A percentile compares a stretch with the other conserved stretches of the same genome.
Evolutionary conservation across 2,113 vertebrate species (phyloP).

Genomic region (Carassius gibelio): DNA sequence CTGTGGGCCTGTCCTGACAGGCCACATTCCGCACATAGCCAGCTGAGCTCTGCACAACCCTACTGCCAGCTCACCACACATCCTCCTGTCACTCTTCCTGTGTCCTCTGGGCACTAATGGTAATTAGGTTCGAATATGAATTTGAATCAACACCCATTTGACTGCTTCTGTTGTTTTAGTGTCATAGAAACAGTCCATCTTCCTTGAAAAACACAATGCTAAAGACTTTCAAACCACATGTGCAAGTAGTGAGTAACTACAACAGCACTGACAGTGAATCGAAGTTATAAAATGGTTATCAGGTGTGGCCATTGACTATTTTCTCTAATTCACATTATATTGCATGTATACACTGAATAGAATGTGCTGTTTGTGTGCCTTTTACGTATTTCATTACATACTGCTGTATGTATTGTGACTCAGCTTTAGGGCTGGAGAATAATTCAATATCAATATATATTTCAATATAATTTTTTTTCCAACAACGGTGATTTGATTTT

Average conservation of each 20-base stretch:
- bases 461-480: too few species aligned
- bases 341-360: background rate
- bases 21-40: conserved; percentile 72
- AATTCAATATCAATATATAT: too few species aligned
- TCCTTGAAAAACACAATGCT: background rate
- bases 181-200: background rate
- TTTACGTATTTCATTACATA: background rate
- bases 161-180: background rate
- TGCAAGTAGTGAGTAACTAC: background rate
- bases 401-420: background rate
- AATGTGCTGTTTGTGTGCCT: background rate
- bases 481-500: too few species aligned
- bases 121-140: conserved; percentile 5
- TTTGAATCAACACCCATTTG: background rate
- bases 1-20: conserved; percentile 67
- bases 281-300: too few species aligned
- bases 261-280: background rate
- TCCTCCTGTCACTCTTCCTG: background rate
- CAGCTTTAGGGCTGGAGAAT: too few species aligned
- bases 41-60: conserved; percentile 63
- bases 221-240: background rate
- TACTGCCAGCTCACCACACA: conserved; percentile 52
- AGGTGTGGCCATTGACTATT: too few species aligned
- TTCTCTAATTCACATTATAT: too few species aligned
- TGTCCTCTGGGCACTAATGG: conserved; percentile 10